Base-by-base conservation (phyloP, 2,113 vertebrate genomes). In the Chunga burmeisteri region DNA sequence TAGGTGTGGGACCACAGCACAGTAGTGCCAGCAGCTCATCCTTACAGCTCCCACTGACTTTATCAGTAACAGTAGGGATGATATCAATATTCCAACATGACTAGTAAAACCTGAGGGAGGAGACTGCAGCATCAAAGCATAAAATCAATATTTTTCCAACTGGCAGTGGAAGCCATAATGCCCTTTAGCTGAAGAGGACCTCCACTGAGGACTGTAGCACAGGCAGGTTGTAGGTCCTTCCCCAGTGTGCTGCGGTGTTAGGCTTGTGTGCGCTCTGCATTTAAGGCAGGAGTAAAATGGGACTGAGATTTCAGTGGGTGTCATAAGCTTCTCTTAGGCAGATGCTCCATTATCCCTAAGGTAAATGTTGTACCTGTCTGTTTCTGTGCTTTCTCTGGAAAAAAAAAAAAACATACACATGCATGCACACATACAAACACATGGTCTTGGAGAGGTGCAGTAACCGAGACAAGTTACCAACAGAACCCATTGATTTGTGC, bases 1-100 rank as follows among this genome's bases (percentile, higher is more conserved):
- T 15, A 82, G 32, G 13, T 40, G 30, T 55, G 38, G 18, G 49
- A 92, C 12, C 13, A 30, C 1, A 2, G 40, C 0, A 0, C 4
- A 36, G n/a, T 27, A 32, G 21, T 30, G 46, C 6, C 52, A 71
- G 10, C 30, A 50, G 15, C 46, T 74, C 56, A 38, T 10, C 7
- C n/a, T 38, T 75, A 22, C 25, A 59, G 25, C 36, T 74, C 27
- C 32, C 29, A 46, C 7, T 68, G 75, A 55, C 32, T 46, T 49
- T 55, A 20, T 20, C 29, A 26, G 42, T 55, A 58, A 19, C 1
- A 5, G 3, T 4, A 80, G 26, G n/a, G n/a, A 22, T 30, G 25
- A 50, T 42, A 22, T 14, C 17, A 71, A 9, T 49, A 71, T 86
- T 40, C 46, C 27, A 49, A 19, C 16, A 29, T 12, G 30, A 49